A percentile compares a stretch with the other conserved stretches of the same genome.
These are phyloP conservation scores for Anas flavirostris DNA, from an alignment of 2,797 vertebrate species.

Conservation along the genomic window DNA sequence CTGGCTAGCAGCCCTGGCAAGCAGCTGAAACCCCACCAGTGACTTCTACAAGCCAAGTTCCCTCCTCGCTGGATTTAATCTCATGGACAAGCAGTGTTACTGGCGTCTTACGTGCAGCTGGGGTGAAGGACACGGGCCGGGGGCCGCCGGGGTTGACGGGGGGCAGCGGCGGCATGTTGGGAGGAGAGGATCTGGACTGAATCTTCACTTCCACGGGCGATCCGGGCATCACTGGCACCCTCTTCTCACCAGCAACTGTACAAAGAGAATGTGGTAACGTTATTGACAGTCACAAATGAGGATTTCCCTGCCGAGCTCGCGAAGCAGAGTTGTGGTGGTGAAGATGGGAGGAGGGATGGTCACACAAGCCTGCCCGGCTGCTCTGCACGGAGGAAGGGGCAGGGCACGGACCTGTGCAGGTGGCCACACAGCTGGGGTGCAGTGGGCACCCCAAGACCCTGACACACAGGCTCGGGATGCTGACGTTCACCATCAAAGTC, in stretches of 20 bases:
- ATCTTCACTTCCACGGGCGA: slow-evolving; percentile 98
- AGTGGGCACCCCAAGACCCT: rapidly evolving
- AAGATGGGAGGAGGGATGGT: background rate
- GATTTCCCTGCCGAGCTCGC: rapidly evolving
- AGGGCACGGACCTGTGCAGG: rapidly evolving
- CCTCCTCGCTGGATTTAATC: background rate
- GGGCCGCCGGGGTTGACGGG: slow-evolving; percentile 93
- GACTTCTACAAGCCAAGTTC: background rate
- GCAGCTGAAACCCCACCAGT: rapidly evolving
- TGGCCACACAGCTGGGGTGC: background rate
- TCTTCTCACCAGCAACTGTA: slow-evolving; percentile 94
- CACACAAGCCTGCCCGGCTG: rapidly evolving
- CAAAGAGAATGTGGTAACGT: slow-evolving; percentile 19
- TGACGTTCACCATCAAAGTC: rapidly evolving
- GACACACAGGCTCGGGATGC: background rate
- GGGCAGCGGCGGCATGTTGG: slow-evolving; percentile 94
- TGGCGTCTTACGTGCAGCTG: slow-evolving; percentile 87
- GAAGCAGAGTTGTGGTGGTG: background rate
- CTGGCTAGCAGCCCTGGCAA: background rate
- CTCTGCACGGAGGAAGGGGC: rapidly evolving
- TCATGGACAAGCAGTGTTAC: background rate
- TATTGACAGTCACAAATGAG: background rate
- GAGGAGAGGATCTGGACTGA: slow-evolving; percentile 94
- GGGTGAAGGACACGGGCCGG: slow-evolving; percentile 91
- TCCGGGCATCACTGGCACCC: slow-evolving; percentile 96